These are phyloP conservation scores for Drosophila lacicola DNA, from an alignment of 2,888 invertebrate genomes.

Conservation along the genomic window DNA sequence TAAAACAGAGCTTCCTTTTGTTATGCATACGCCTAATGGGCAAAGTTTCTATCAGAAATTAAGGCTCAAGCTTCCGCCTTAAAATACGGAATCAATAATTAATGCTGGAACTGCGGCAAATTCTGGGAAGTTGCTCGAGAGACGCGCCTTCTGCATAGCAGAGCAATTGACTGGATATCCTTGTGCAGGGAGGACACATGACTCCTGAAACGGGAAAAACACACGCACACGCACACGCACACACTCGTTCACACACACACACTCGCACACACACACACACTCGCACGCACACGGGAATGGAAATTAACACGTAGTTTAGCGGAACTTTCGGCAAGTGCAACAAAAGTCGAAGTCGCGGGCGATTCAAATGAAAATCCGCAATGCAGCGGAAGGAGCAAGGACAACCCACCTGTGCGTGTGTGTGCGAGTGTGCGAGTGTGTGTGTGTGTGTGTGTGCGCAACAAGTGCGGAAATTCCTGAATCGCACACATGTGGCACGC, in stretches of 20 bases:
- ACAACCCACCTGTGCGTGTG: conserved; percentile 41
- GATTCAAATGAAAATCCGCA: conserved; percentile 63
- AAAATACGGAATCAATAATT: background rate
- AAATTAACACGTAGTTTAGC: conserved; percentile 20
- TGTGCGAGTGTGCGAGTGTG: conserved; percentile 31
- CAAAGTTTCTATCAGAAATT: background rate
- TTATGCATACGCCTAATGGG: too few species aligned
- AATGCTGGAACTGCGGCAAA: conserved; percentile 1
- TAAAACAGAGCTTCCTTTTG: background rate
- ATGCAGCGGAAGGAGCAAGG: conserved; percentile 56
- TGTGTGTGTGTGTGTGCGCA: conserved; percentile 32
- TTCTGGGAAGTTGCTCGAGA: conserved; percentile 32
- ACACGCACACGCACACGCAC: conserved; percentile 12
- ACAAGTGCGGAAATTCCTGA: conserved; percentile 74
- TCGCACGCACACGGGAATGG: conserved; percentile 2
- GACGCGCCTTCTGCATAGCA: conserved; percentile 33
- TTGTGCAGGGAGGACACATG: conserved; percentile 6
- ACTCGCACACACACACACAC: conserved; percentile 1
- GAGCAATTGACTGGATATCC: conserved; percentile 9
- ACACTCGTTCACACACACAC: background rate
- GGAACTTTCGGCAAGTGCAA: conserved; percentile 53
- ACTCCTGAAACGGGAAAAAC: conserved; percentile 26
- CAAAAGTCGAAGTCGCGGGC: conserved; percentile 53
- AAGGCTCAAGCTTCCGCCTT: background rate
- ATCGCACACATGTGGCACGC: conserved; percentile 68